These are phyloP conservation scores for Sander vitreus DNA, from an alignment of 2,113 vertebrate genomes.

Conservation along the genomic window DNA sequence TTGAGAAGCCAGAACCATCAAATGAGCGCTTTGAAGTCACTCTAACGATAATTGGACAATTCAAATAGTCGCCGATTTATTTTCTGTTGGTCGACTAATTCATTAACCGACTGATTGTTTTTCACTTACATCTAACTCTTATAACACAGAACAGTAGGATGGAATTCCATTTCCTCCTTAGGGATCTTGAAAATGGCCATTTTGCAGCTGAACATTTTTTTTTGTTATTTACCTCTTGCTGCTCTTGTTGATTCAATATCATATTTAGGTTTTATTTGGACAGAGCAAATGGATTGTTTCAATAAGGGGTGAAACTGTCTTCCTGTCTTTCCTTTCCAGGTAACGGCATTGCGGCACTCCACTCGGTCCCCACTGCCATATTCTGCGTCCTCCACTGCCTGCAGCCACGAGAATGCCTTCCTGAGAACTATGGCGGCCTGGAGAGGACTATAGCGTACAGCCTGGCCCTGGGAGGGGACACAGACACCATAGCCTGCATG, in stretches of 20 bases:
- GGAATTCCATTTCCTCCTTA: background rate
- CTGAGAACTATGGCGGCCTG: conserved; percentile 87
- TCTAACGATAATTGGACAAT: background rate
- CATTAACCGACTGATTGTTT: background rate
- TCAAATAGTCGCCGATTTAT: background rate
- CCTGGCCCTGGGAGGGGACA: conserved; percentile 97
- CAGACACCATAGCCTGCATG: conserved; percentile 99
- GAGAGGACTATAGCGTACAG: conserved; percentile 95
- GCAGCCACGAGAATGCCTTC: conserved; percentile 89
- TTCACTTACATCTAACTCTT: background rate
- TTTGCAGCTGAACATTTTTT: background rate
- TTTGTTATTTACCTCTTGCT: background rate
- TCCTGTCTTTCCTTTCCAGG: conserved; percentile 77
- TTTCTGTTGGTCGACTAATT: background rate
- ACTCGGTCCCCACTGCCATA: conserved; percentile 97
- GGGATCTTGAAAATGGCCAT: background rate
- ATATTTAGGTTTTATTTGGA: background rate
- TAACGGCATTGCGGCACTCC: conserved; percentile 94
- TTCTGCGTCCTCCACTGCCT: conserved; percentile 97
- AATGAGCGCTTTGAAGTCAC: background rate
- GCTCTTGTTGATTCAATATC: background rate
- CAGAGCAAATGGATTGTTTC: background rate
- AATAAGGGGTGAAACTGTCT: background rate
- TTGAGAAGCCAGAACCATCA: background rate
- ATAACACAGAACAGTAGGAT: background rate